Conservation (phyloP, 1,140 invertebrate species). For the Cotesia glomerata region DNA sequence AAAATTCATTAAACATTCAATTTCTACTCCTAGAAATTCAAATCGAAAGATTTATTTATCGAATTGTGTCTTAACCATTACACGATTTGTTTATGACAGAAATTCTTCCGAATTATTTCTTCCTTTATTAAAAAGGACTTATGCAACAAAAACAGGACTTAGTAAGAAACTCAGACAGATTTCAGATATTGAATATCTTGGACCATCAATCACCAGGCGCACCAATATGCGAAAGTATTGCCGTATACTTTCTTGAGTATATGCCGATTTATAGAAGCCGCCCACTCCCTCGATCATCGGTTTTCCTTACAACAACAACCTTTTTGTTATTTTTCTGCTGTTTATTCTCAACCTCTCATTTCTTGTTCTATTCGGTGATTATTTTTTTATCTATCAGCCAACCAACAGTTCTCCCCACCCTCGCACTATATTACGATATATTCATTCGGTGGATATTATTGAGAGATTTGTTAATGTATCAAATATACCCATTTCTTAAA, state of each 20-base stretch:
- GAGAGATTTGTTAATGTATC: too few relatives aligned
- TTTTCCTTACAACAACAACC: neutral
- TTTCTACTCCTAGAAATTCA: too few relatives aligned
- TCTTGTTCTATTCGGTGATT: neutral
- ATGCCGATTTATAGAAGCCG: slow-evolving; percentile 51
- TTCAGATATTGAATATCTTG: slow-evolving; percentile 60
- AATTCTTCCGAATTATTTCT: neutral
- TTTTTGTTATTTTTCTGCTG: neutral
- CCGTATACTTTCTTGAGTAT: slow-evolving; percentile 54
- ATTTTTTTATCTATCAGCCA: too few relatives aligned
- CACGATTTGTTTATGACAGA: neutral
- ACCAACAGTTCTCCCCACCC: neutral
- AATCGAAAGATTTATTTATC: too few relatives aligned
- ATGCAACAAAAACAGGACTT: slow-evolving; percentile 12
- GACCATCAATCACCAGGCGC: slow-evolving; percentile 55
- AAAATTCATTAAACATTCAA: too few relatives aligned
- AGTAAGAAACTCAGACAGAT: slow-evolving; percentile 40
- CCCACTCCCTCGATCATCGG: slow-evolving; percentile 31
- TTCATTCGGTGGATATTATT: too few relatives aligned
- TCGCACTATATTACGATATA: neutral
- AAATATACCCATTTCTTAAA: too few relatives aligned
- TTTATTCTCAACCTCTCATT: neutral
- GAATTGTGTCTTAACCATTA: too few relatives aligned
- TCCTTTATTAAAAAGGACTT: slow-evolving; percentile 10
- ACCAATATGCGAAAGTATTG: slow-evolving; percentile 60